Evolutionary conservation across 2,888 invertebrate species (phyloP).

Genomic region (Neocrepidodera transversa): DNA sequence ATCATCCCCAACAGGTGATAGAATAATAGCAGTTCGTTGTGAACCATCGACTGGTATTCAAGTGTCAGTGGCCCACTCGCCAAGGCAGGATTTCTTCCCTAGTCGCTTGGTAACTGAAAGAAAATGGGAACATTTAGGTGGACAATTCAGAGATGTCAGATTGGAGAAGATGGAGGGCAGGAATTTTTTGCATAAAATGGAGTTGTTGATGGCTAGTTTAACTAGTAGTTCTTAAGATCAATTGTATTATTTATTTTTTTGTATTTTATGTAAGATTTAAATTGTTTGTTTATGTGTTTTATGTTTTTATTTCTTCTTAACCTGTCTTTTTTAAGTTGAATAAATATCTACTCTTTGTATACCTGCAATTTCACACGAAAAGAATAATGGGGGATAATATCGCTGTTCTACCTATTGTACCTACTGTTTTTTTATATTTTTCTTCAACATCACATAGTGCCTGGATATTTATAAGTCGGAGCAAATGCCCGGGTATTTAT

Average conservation of each 20-base stretch:
- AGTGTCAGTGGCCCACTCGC: conserved; percentile 89
- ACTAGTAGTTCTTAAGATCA: conserved; percentile 71
- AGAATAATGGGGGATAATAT: too few relatives aligned
- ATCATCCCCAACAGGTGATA: conserved; percentile 86
- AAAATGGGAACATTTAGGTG: conserved; percentile 94
- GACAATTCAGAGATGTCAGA: conserved; percentile 87
- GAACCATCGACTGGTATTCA: conserved; percentile 88
- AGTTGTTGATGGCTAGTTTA: conserved; percentile 90
- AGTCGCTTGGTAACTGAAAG: conserved; percentile 87
- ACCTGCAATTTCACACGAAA: too few relatives aligned
- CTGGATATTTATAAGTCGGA: too few relatives aligned
- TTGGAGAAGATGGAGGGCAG: conserved; percentile 95
- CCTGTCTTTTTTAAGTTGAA: too few relatives aligned
- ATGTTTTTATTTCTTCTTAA: neutral
- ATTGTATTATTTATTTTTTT: neutral
- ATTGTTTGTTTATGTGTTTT: neutral
- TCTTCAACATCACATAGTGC: too few relatives aligned
- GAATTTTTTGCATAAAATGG: conserved; percentile 96
- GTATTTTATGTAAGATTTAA: neutral
- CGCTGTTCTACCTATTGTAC: too few relatives aligned
- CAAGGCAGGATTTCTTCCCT: conserved; percentile 86
- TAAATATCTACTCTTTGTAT: too few relatives aligned
- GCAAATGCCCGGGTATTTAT: too few relatives aligned
- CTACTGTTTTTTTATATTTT: too few relatives aligned
- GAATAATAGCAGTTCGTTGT: conserved; percentile 89